A percentile compares a stretch with the other conserved stretches of the same genome.
Conservation (phyloP, 2,113 vertebrate genomes). For the Uropsilus gracilis region DNA sequence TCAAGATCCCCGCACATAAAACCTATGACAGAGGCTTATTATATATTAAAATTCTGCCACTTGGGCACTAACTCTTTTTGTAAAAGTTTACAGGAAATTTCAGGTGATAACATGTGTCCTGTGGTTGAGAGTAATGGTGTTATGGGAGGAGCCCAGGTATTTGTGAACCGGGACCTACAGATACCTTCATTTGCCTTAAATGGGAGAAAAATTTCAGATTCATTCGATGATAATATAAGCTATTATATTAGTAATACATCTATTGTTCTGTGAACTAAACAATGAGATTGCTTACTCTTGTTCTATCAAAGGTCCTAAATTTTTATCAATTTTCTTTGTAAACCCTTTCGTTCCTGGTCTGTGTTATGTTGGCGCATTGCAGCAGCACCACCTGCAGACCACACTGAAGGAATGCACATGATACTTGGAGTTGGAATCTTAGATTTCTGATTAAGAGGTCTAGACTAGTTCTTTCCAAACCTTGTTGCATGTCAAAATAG, state of each 20-base stretch:
- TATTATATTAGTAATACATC: slow-evolving; percentile 8
- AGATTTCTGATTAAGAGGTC: slow-evolving; percentile 3
- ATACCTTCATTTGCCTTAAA: slow-evolving; percentile 24
- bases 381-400: slow-evolving; percentile 71
- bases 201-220: slow-evolving; percentile 16
- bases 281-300: slow-evolving; percentile 1
- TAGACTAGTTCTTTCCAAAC: neutral
- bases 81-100: neutral
- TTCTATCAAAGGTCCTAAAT: neutral
- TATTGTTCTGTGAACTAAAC: slow-evolving; percentile 32
- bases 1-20: neutral
- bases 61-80: neutral
- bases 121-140: neutral
- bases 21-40: neutral
- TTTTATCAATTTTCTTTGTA: slow-evolving; percentile 49
- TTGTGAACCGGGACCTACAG: neutral
- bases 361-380: slow-evolving; percentile 37
- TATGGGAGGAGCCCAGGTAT: neutral
- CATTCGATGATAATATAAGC: neutral
- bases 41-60: slow-evolving; percentile 34
- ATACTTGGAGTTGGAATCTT: slow-evolving; percentile 36
- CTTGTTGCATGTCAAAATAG: neutral
- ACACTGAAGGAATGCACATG: slow-evolving; percentile 39
- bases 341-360: neutral
- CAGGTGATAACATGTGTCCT: neutral